Percentiles rank a stretch among this genome's conserved stretches.
Conservation (phyloP, 64 coral and sea anemone genomes). For the Montipora efflorescens region DNA sequence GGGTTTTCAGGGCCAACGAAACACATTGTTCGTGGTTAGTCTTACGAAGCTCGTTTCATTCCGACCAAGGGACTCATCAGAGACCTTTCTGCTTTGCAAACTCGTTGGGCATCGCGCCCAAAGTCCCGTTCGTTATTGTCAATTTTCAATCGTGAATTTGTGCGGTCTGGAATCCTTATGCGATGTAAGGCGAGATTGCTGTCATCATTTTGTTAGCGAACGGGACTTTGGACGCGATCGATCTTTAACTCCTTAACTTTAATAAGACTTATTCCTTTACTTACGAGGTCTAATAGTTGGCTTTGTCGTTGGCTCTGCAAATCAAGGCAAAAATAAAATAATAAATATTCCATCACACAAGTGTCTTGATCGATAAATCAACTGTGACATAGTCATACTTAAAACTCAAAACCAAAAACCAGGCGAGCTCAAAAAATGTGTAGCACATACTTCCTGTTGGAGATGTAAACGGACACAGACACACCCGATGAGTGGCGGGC, state of each 20-base stretch:
- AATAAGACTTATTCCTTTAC: not conserved
- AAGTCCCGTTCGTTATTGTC: too few species aligned
- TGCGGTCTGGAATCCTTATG: too few species aligned
- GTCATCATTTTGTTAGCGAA: too few species aligned
- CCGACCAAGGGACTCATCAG: too few species aligned
- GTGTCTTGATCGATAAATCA: not conserved
- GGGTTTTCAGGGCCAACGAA: too few species aligned
- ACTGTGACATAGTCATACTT: not conserved
- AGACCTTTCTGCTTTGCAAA: too few species aligned
- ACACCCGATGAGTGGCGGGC: constrained; percentile 51
- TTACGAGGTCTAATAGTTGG: constrained; percentile 30
- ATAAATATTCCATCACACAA: not conserved
- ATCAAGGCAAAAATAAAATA: not conserved
- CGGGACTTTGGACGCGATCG: too few species aligned
- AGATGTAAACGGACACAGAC: constrained; percentile 48
- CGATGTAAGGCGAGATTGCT: too few species aligned
- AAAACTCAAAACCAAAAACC: not conserved
- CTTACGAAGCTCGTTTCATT: too few species aligned
- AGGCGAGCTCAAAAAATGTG: not conserved
- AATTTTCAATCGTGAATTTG: too few species aligned
- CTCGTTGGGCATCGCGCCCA: too few species aligned
- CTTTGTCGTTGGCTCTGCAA: constrained; percentile 37
- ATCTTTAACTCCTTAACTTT: not conserved
- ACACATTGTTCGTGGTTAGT: too few species aligned
- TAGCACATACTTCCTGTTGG: not conserved